These are phyloP conservation scores for Lethenteron camtschaticum DNA, from an alignment of 2,113 vertebrate species.

Conservation along the genomic window DNA sequence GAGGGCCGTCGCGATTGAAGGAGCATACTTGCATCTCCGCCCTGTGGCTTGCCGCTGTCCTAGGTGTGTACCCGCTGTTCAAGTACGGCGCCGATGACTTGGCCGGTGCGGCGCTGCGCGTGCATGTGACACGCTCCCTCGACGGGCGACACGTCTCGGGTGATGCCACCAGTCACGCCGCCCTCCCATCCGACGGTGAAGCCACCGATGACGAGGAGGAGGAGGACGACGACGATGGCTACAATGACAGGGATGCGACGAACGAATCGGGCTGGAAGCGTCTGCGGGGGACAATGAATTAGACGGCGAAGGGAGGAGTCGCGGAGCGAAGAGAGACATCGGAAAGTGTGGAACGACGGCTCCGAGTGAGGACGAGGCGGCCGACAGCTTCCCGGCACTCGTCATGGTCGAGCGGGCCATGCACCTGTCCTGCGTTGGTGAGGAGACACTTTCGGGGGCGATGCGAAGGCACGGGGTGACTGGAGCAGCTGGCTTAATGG, in stretches of 20 bases:
- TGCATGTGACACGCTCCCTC: conserved; percentile 29
- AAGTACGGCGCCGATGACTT: conserved; percentile 46
- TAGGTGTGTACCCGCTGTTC: conserved; percentile 73
- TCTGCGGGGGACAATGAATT: too few relatives aligned
- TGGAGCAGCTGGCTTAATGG: too few relatives aligned
- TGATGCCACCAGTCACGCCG: too few relatives aligned
- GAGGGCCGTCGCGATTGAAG: too few relatives aligned
- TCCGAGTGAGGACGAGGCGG: conserved; percentile 10
- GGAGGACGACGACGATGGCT: too few relatives aligned
- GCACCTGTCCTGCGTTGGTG: conserved; percentile 30
- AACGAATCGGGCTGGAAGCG: neutral
- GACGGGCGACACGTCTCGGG: neutral
- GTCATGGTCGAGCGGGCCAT: conserved; percentile 63
- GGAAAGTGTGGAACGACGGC: too few relatives aligned
- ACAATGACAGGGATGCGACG: neutral
- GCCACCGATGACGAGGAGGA: neutral
- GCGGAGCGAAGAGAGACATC: neutral
- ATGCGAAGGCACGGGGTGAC: too few relatives aligned
- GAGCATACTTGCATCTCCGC: neutral
- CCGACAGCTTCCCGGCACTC: conserved; percentile 38
- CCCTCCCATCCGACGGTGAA: neutral
- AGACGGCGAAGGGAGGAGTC: neutral
- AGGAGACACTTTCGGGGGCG: too few relatives aligned
- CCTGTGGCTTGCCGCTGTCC: conserved; percentile 6
- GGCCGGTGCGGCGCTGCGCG: conserved; percentile 50